Evolutionary conservation across 2,888 invertebrate species (phyloP), one percentile per base, ranked within the genome.

Genomic region (Sericinus montela): DNA sequence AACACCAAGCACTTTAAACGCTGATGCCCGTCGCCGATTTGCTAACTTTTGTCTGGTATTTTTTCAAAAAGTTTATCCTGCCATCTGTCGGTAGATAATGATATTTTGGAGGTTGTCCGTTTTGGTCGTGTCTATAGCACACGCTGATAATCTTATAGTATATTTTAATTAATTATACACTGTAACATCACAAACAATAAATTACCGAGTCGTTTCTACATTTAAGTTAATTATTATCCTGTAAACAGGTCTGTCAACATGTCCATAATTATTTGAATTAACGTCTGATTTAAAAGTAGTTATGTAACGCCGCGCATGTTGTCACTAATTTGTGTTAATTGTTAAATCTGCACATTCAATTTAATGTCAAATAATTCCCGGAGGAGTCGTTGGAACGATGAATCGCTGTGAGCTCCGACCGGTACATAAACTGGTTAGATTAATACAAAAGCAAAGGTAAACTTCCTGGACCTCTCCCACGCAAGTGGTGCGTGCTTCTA

Each of bases 281-380:
- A 35, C 34, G 35, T 49, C 35, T 44, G 45, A 48, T 40, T 41
- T 38, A 39, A 36, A 51, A 51, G 42, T 28, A 42, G 36, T 50
- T 46, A 40, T 19, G 35, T 16, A 28, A 35, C 28, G 40, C 14
- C 19, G 19, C 28, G 29, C 34, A 34, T 36, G 30, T 16, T 8
- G 2, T 19, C 13, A 39, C 52, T 53, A 55, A 54, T 56, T 56
- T 36, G 54, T 54, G 50, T 41, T 54, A 53, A 59, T 54, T 56
- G 48, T 47, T 47, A 40, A 50, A 53, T 44, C 55, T 34, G 50
- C 14, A 45, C 46, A 35, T 44, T 44, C 35, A 34, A 7, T 13
- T 39, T 49, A n/a, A 48, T 38, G 42, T 48, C 35, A 30, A 40
- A 45, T 40, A 25, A 45, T 46, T 50, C 57, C 52, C 52, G 25